phyloP scores from a whole-genome alignment of 2,888 invertebrate genomes.

The Dolichopus griseipennis region DNA sequence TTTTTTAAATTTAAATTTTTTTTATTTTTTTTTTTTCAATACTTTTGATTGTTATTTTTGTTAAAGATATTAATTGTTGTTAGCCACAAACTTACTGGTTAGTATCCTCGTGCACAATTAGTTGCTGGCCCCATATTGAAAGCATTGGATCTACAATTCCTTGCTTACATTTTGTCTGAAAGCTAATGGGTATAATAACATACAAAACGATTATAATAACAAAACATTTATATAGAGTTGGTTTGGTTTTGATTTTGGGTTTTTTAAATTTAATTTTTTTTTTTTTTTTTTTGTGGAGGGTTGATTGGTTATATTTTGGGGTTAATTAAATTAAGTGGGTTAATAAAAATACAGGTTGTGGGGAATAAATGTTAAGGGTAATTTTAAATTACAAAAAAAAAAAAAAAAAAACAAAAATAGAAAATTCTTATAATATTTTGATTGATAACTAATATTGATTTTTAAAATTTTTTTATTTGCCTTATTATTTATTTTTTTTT shows the following conservation, averaged over 20 bases:
- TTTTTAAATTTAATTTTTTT: no score
- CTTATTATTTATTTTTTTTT: no score
- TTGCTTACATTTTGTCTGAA: constrained; percentile 84
- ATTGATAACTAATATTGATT: no score
- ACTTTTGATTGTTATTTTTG: constrained; percentile 15
- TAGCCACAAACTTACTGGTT: constrained; percentile 74
- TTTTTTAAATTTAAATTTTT: not conserved
- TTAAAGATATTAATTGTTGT: constrained; percentile 24
- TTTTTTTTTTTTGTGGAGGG: no score
- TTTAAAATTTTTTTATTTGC: no score
- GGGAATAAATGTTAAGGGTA: not conserved
- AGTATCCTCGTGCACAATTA: constrained; percentile 95
- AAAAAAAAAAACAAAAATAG: no score
- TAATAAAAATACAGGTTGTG: not conserved
- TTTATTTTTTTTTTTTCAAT: not conserved
- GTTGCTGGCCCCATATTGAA: constrained; percentile 96
- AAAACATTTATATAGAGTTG: not conserved
- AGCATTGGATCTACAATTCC: constrained; percentile 98
- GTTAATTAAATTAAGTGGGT: not conserved
- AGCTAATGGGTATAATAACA: constrained; percentile 45
- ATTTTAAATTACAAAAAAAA: no score
- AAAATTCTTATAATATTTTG: no score
- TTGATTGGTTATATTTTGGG: not conserved
- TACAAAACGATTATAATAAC: constrained; percentile 23
- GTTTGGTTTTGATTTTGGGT: no score